Conservation (phyloP, 2,113 vertebrate genomes). For the Onychostoma macrolepis region DNA sequence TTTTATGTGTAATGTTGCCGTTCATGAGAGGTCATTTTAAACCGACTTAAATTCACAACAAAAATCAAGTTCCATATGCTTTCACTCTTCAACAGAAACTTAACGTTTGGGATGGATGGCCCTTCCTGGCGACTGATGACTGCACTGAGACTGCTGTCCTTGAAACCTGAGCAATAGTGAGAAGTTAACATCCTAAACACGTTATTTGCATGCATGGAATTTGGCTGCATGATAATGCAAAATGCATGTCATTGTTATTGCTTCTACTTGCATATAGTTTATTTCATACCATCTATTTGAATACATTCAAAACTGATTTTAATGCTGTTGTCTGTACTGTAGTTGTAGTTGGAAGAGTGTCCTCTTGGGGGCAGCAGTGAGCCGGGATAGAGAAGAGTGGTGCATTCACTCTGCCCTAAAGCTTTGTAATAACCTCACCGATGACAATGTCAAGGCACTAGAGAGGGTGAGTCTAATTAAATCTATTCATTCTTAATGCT, state of each 20-base stretch:
- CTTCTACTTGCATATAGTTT: background rate
- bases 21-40: background rate
- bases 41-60: background rate
- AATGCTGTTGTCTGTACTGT: constrained; percentile 52
- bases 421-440: constrained; percentile 77
- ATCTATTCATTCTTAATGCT: background rate
- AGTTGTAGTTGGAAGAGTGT: constrained; percentile 85
- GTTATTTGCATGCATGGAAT: background rate
- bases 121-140: constrained; percentile 91
- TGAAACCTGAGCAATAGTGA: constrained; percentile 83
- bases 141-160: constrained; percentile 81
- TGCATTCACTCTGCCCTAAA: constrained; percentile 69
- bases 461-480: constrained; percentile 73
- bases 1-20: background rate
- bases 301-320: background rate
- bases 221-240: background rate
- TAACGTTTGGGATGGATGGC: constrained; percentile 87
- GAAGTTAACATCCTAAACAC: constrained; percentile 51
- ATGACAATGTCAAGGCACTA: constrained; percentile 73
- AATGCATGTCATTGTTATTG: background rate
- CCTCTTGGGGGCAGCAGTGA: constrained; percentile 81
- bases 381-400: constrained; percentile 76
- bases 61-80: background rate
- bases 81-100: constrained; percentile 74
- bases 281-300: background rate